These are phyloP conservation scores for Lingula anatina DNA, from an alignment of 2,888 invertebrate genomes.

Conservation along the genomic window DNA sequence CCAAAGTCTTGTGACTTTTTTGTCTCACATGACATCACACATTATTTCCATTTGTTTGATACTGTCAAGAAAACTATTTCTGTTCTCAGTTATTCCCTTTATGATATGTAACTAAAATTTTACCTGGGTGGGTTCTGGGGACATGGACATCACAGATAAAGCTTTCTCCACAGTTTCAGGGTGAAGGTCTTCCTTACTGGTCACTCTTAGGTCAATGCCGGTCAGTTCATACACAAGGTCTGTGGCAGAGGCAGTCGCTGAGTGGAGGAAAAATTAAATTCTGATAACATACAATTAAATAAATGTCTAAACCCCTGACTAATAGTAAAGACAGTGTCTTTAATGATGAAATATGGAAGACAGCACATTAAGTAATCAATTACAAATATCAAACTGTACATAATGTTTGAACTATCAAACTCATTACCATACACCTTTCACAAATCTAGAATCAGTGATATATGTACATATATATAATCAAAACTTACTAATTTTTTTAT, in stretches of 20 bases:
- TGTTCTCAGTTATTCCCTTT: too few relatives aligned
- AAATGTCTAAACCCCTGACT: not conserved
- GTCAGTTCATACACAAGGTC: slow-evolving; percentile 44
- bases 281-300: not conserved
- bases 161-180: slow-evolving; percentile 33
- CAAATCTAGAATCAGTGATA: too few relatives aligned
- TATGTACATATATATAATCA: too few relatives aligned
- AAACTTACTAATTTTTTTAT: slow-evolving; percentile 37
- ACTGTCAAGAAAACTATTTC: too few relatives aligned
- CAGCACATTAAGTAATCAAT: too few relatives aligned
- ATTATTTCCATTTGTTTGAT: too few relatives aligned
- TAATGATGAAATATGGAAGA: too few relatives aligned
- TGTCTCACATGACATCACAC: too few relatives aligned
- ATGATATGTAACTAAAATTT: too few relatives aligned
- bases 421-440: too few relatives aligned
- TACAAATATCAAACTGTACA: not conserved
- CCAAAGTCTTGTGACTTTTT: too few relatives aligned
- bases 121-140: slow-evolving; percentile 30
- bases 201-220: slow-evolving; percentile 38
- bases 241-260: slow-evolving; percentile 37
- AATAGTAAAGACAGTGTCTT: not conserved
- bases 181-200: slow-evolving; percentile 40
- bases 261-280: slow-evolving; percentile 3
- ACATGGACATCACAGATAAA: slow-evolving; percentile 30
- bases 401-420: too few relatives aligned